These are phyloP conservation scores for Venusia cambrica DNA, from an alignment of 2,888 invertebrate genomes.

Conservation along the genomic window DNA sequence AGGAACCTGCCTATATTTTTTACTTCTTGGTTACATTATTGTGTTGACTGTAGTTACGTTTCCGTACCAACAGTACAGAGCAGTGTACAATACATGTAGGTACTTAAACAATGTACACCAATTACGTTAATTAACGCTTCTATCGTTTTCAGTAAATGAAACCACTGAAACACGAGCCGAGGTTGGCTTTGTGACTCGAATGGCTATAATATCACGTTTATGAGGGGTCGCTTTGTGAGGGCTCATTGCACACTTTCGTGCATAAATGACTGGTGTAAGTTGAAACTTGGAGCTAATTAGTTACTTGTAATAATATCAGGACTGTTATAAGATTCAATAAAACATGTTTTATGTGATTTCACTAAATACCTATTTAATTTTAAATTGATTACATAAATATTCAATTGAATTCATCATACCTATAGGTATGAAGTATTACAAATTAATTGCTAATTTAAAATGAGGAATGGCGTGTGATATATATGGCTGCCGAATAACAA, in stretches of 20 bases:
- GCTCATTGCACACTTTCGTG: conserved; percentile 4
- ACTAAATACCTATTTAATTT: conserved; percentile 13
- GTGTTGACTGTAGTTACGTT: no score
- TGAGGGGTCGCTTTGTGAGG: conserved; percentile 13
- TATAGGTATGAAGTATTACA: not conserved
- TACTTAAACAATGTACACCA: conserved; percentile 22
- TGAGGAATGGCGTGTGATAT: conserved; percentile 9
- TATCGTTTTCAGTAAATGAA: conserved; percentile 23
- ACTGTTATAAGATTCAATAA: no score
- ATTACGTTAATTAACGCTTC: conserved; percentile 22
- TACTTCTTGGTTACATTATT: no score
- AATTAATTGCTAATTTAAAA: conserved; percentile 6
- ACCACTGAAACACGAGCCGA: conserved; percentile 21
- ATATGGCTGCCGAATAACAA: conserved; percentile 10
- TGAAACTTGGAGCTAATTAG: conserved; percentile 7
- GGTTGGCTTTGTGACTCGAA: conserved; percentile 17
- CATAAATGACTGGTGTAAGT: conserved; percentile 11
- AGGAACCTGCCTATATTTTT: no score
- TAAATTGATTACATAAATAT: not conserved
- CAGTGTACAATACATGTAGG: no score
- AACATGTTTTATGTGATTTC: conserved; percentile 8
- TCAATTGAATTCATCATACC: not conserved
- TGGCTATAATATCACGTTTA: conserved; percentile 17
- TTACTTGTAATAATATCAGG: no score
- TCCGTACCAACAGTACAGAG: no score